Conservation (phyloP, 64 coral and sea anemone species). For the Cladopsammia gracilis region DNA sequence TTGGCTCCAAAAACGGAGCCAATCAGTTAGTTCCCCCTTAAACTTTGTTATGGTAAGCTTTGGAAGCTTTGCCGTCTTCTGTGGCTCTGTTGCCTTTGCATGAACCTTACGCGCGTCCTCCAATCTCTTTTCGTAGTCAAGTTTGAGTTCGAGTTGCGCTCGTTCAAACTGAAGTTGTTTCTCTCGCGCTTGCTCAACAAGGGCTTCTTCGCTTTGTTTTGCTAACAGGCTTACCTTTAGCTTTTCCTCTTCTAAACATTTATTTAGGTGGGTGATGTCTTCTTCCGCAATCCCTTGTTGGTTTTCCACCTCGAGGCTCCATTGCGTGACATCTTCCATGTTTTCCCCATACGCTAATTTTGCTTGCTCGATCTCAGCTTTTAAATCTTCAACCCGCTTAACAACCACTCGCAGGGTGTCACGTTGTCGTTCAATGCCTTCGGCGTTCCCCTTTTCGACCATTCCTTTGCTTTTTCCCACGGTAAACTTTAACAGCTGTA, state of each 20-base stretch:
- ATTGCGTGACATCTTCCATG: background rate
- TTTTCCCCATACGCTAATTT: background rate
- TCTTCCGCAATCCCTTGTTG: background rate
- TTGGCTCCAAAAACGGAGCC: slow-evolving; percentile 30
- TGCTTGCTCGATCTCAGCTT: slow-evolving; percentile 6
- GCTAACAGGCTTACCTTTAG: background rate
- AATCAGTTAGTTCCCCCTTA: background rate
- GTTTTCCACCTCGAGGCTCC: slow-evolving; percentile 7
- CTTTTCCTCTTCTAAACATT: background rate
- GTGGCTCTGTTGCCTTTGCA: background rate
- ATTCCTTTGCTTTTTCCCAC: background rate
- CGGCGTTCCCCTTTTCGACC: background rate
- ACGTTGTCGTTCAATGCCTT: background rate
- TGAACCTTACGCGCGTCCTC: background rate
- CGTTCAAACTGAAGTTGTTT: background rate
- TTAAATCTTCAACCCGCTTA: background rate
- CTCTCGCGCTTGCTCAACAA: background rate
- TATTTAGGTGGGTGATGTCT: slow-evolving; percentile 2
- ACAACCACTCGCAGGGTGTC: background rate
- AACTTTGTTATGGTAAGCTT: slow-evolving; percentile 14
- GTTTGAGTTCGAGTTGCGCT: background rate
- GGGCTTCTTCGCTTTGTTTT: background rate
- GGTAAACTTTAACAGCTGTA: slow-evolving; percentile 11
- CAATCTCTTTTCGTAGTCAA: background rate
- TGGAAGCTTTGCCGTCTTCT: background rate